Evolutionary conservation across 1,140 invertebrate species (phyloP), one percentile per base, ranked within the genome.

Genomic region (Cherax quadricarinatus): DNA sequence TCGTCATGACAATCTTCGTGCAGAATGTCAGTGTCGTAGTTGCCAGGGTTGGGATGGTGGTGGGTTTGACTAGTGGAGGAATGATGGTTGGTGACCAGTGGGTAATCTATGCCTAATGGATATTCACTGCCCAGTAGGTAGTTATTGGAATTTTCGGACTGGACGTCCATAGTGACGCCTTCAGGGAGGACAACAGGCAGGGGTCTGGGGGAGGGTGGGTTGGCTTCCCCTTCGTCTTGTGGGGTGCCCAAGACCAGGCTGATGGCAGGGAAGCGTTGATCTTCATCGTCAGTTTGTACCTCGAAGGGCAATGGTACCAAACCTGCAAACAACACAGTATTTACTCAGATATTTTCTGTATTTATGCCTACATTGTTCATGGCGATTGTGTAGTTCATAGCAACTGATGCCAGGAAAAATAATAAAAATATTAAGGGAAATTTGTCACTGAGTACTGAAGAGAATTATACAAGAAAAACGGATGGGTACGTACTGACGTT

Each of bases 401-500:
- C 30, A 41, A 41, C 30, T 41, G 30, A 41, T 41, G 30, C 30
- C 2, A 41, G 30, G 30, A 41, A 41, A 41, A 41, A 41, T 41
- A 41, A 41, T 41, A 41, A 41, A 41, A 41, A 41, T 41, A 41
- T 41, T 41, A 41, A 41, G 30, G 30, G 30, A 41, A 41, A 41
- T 41, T 41, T 41, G 2, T 41, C 30, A 41, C 2, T 2, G 30
- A 41, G 30, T 41, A 41, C 30, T 41, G 30, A 41, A 41, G 30
- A 41, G 30, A 41, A 41, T 41, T 41, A 41, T 80, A 79, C 53
- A 88, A 51, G 30, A 82, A 21, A 62, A 48, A 48, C n/a, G 30
- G 57, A 41, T 12, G 95, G 96, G 91, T 96, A 97, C 93, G 70
- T 51, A 93, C 93, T 93, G 49, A 75, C 70, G 78, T 91, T 91